phyloP scores from a whole-genome alignment of 2,797 vertebrate genomes.

The Avahi laniger region DNA sequence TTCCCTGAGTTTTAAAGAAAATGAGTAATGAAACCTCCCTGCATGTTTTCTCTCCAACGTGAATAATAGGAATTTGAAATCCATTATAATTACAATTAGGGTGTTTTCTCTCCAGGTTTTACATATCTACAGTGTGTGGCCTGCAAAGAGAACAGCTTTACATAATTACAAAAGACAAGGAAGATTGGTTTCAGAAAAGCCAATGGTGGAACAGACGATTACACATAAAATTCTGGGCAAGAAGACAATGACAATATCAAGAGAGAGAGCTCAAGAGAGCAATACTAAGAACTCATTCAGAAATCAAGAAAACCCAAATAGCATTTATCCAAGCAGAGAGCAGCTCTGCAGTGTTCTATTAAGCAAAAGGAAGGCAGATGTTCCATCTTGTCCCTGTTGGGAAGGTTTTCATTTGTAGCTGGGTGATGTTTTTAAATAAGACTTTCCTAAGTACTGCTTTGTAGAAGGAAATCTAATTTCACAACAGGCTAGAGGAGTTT shows the following conservation, averaged over 20 bases:
- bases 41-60: conserved; percentile 57
- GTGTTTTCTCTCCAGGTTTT: conserved; percentile 69
- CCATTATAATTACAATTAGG: conserved; percentile 66
- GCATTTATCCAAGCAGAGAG: conserved; percentile 62
- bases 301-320: conserved; percentile 57
- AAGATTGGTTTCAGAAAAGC: conserved; percentile 74
- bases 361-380: conserved; percentile 68
- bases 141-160: conserved; percentile 64
- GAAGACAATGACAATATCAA: conserved; percentile 47
- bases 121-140: conserved; percentile 58
- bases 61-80: conserved; percentile 71
- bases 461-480: conserved; percentile 50
- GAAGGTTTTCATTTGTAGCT: conserved; percentile 61
- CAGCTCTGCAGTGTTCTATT: conserved; percentile 48
- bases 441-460: conserved; percentile 37
- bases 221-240: conserved; percentile 66
- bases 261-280: conserved; percentile 53
- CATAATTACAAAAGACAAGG: conserved; percentile 77
- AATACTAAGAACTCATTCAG: conserved; percentile 61
- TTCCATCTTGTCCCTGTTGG: conserved; percentile 54
- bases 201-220: conserved; percentile 63
- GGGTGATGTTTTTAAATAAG: conserved; percentile 70
- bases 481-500: conserved; percentile 4
- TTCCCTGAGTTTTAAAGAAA: conserved; percentile 12
- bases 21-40: conserved; percentile 47